Evolutionary conservation across 2,888 invertebrate species (phyloP).

Genomic region (Pharmacophagus antenor): DNA sequence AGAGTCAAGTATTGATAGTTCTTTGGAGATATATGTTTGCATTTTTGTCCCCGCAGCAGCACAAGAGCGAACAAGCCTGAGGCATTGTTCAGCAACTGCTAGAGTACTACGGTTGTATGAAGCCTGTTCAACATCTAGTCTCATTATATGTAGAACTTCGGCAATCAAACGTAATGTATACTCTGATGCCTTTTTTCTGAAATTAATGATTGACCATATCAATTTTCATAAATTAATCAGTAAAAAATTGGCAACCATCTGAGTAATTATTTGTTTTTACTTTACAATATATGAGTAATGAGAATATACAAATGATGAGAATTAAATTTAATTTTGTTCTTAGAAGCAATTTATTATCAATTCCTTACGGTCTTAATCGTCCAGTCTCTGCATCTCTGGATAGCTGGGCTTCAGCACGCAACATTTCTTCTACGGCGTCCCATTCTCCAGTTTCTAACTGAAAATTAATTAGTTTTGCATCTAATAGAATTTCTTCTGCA

Average conservation of each 20-base stretch:
- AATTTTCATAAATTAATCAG: no score
- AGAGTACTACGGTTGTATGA: conserved; percentile 73
- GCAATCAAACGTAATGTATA: conserved; percentile 75
- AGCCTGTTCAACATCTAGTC: conserved; percentile 71
- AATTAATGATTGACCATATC: conserved; percentile 35
- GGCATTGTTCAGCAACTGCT: conserved; percentile 76
- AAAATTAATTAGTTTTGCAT: conserved; percentile 75
- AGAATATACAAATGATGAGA: no score
- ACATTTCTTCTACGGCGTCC: conserved; percentile 77
- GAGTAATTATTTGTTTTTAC: no score
- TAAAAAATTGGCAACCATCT: no score
- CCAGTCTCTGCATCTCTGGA: conserved; percentile 75
- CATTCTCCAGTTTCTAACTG: conserved; percentile 77
- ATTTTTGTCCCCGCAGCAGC: conserved; percentile 76
- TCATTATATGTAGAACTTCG: conserved; percentile 75
- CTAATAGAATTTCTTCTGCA: conserved; percentile 75
- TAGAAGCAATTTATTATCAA: conserved; percentile 2
- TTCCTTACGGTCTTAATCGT: conserved; percentile 69
- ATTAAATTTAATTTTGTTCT: background rate
- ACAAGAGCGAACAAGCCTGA: conserved; percentile 77
- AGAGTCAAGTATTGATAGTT: conserved; percentile 72
- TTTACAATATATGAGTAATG: no score
- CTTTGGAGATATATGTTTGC: conserved; percentile 77
- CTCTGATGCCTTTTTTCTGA: conserved; percentile 76
- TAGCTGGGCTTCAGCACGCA: conserved; percentile 75